A percentile compares a stretch with the other conserved stretches of the same genome.
Conservation (phyloP, 2,113 vertebrate species). For the Leptocoma aspasia region DNA sequence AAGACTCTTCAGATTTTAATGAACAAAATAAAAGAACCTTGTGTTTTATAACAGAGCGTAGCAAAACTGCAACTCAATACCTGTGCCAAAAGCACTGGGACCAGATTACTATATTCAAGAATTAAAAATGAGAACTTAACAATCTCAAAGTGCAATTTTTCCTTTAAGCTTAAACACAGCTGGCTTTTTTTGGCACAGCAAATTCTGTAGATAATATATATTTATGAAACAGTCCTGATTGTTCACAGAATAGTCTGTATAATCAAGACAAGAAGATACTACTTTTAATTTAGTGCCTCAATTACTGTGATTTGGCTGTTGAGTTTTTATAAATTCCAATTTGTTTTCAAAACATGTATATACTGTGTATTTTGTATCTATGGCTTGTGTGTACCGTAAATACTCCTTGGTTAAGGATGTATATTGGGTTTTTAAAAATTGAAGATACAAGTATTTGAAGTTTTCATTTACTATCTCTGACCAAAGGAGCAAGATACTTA, state of each 20-base stretch:
- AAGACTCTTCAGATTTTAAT: slow-evolving; percentile 72
- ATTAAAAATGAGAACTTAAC: slow-evolving; percentile 60
- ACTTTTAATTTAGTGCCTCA: slow-evolving; percentile 78
- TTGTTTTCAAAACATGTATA: slow-evolving; percentile 67
- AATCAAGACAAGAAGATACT: slow-evolving; percentile 66
- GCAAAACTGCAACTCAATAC: slow-evolving; percentile 46
- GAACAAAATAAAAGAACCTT: slow-evolving; percentile 68
- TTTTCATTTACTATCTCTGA: slow-evolving; percentile 64
- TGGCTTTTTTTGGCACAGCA: slow-evolving; percentile 66
- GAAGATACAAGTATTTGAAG: slow-evolving; percentile 50
- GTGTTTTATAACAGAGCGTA: slow-evolving; percentile 70
- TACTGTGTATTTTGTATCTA: slow-evolving; percentile 68
- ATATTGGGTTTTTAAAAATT: slow-evolving; percentile 63
- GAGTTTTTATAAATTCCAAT: slow-evolving; percentile 72
- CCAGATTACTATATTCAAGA: slow-evolving; percentile 48
- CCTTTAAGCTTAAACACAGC: slow-evolving; percentile 64
- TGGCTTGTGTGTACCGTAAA: slow-evolving; percentile 37
- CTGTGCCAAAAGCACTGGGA: slow-evolving; percentile 76
- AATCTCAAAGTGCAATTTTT: slow-evolving; percentile 72
- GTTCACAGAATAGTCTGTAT: slow-evolving; percentile 70
- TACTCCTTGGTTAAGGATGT: slow-evolving; percentile 61
- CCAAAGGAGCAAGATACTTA: slow-evolving; percentile 63
- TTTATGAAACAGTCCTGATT: slow-evolving; percentile 78
- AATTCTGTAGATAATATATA: slow-evolving; percentile 76
- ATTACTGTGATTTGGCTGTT: slow-evolving; percentile 75